Evolutionary conservation across 2,797 vertebrate species (phyloP).

Genomic region (Neosilurus hyrtlii): DNA sequence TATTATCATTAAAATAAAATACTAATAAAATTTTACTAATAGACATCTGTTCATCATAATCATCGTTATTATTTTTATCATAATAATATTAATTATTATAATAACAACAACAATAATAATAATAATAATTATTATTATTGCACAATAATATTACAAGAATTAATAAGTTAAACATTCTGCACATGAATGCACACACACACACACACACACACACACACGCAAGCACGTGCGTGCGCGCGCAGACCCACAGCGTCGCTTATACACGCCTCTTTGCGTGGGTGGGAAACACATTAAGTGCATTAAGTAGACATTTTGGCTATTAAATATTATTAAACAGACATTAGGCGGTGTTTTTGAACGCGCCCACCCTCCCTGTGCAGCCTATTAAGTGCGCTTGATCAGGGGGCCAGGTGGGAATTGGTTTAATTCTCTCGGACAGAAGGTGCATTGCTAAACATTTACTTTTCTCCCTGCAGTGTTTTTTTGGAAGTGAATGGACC

Average conservation of each 20-base stretch:
- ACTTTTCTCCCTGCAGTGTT: slow-evolving; percentile 70
- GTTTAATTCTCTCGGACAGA: slow-evolving; percentile 77
- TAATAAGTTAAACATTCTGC: not conserved
- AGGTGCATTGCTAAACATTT: slow-evolving; percentile 74
- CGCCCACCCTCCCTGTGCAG: slow-evolving; percentile 68
- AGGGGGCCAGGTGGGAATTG: slow-evolving; percentile 68
- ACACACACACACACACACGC: not conserved
- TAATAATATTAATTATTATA: not conserved
- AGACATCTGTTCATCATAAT: not conserved
- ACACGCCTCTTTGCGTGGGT: not conserved
- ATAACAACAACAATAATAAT: not conserved
- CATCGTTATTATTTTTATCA: not conserved
- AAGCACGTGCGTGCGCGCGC: not conserved
- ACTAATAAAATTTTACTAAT: no score
- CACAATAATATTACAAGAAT: not conserved
- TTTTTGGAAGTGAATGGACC: slow-evolving; percentile 66
- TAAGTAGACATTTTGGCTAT: slow-evolving; percentile 20
- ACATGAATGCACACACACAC: not conserved
- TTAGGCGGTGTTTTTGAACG: slow-evolving; percentile 41
- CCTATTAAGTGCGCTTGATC: slow-evolving; percentile 76
- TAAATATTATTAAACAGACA: slow-evolving; percentile 37
- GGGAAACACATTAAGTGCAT: slow-evolving; percentile 29
- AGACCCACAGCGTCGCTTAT: slow-evolving; percentile 4
- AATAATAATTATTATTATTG: not conserved
- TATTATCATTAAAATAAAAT: not conserved